Evolutionary conservation across 2,888 invertebrate species (phyloP).

Genomic region (Neoascia interrupta): DNA sequence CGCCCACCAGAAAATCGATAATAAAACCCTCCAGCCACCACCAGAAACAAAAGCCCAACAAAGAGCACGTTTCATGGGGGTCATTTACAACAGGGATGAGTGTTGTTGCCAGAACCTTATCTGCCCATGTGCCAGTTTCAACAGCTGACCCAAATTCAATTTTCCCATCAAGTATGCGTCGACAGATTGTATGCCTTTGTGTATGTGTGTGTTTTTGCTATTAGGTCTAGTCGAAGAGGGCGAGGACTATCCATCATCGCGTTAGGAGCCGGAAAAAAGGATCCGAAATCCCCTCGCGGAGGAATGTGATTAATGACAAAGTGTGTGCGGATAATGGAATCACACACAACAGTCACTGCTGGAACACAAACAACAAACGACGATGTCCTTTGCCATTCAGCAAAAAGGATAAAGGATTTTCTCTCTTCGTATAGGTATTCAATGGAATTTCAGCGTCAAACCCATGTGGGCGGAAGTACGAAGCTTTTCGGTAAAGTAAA

Average conservation of each 20-base stretch:
- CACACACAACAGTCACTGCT: background rate
- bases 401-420: background rate
- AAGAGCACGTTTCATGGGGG: conserved; percentile 17
- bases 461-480: background rate
- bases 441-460: no score
- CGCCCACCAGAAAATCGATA: conserved; percentile 39
- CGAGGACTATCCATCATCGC: conserved; percentile 43
- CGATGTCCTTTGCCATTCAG: no score
- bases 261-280: conserved; percentile 15
- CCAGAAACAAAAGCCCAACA: conserved; percentile 26
- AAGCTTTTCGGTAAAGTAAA: background rate
- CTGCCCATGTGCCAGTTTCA: no score
- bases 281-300: conserved; percentile 14
- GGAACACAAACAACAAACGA: background rate
- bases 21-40: conserved; percentile 10
- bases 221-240: conserved; percentile 19
- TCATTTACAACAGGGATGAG: conserved; percentile 11
- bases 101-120: no score
- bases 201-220: background rate
- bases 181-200: background rate
- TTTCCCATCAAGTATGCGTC: conserved; percentile 17
- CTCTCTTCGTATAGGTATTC: background rate
- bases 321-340: conserved; percentile 17
- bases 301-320: conserved; percentile 42
- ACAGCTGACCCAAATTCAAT: conserved; percentile 63